These are phyloP conservation scores for Herpetotheres cachinnans DNA, from an alignment of 2,113 vertebrate species.

Conservation along the genomic window DNA sequence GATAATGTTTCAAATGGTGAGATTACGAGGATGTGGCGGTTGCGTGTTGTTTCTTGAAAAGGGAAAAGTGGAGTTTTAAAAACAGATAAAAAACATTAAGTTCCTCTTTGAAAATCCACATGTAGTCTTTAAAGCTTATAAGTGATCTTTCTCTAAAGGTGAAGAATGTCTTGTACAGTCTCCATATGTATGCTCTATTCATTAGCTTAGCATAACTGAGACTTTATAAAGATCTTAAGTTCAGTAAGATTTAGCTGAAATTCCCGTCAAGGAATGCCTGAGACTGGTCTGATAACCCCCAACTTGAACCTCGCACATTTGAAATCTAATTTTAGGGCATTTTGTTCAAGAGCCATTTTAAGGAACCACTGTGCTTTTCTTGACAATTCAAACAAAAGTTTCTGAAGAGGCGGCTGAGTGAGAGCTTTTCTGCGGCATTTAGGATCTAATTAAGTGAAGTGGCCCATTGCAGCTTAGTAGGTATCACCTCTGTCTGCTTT, in stretches of 20 bases:
- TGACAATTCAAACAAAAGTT: not conserved
- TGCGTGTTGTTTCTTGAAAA: not conserved
- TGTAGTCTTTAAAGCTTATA: not conserved
- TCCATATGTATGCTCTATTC: not conserved
- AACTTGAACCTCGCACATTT: not conserved
- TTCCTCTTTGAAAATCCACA: not conserved
- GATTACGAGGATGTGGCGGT: not conserved
- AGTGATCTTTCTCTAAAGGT: not conserved
- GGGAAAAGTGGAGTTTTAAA: not conserved
- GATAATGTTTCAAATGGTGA: not conserved
- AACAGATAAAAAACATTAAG: not conserved
- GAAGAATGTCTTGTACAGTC: not conserved
- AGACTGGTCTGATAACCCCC: not conserved
- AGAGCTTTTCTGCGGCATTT: not conserved
- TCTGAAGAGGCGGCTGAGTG: not conserved
- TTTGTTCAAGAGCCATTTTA: not conserved
- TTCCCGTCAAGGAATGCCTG: not conserved
- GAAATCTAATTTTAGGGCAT: not conserved
- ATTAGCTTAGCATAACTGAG: not conserved
- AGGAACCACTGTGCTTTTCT: not conserved
- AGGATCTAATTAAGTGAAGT: not conserved
- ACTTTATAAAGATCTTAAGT: not conserved
- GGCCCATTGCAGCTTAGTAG: not conserved
- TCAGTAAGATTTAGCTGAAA: not conserved
- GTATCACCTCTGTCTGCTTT: not conserved